These are phyloP conservation scores for Drosophila nigricruria DNA, from an alignment of 2,888 invertebrate genomes.

Conservation along the genomic window DNA sequence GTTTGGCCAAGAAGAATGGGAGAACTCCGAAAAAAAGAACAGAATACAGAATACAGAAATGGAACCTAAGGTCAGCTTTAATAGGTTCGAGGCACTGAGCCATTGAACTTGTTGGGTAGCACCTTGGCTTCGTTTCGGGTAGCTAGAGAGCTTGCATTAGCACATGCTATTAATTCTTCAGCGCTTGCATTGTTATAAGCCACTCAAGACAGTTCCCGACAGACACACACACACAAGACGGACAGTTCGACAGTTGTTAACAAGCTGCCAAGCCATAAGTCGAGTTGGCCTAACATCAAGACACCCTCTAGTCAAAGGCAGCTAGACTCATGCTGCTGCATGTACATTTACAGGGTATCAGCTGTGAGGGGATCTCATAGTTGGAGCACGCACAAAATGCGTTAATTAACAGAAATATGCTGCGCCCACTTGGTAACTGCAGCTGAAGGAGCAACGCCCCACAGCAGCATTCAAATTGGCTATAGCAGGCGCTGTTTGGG, in stretches of 20 bases:
- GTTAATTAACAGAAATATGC: conserved; percentile 79
- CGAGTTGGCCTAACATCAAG: neutral
- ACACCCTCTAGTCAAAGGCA: neutral
- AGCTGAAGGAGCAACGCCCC: conserved; percentile 54
- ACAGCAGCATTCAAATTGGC: conserved; percentile 47
- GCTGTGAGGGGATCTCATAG: conserved; percentile 47
- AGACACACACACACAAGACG: conserved; percentile 4
- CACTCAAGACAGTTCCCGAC: conserved; percentile 16
- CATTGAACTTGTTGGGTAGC: conserved; percentile 81
- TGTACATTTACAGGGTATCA: conserved; percentile 12
- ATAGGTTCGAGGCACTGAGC: conserved; percentile 77
- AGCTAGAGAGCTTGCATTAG: conserved; percentile 57
- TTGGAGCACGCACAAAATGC: conserved; percentile 77
- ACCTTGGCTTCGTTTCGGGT: conserved; percentile 70
- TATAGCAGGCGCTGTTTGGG: conserved; percentile 18
- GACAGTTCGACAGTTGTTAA: conserved; percentile 48
- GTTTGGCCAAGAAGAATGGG: conserved; percentile 51
- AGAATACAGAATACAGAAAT: conserved; percentile 14
- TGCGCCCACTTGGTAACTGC: conserved; percentile 73
- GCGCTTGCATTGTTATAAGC: conserved; percentile 65
- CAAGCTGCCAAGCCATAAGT: conserved; percentile 33
- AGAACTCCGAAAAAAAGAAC: conserved; percentile 12
- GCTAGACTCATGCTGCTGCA: neutral
- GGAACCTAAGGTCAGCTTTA: conserved; percentile 80
- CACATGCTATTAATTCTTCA: conserved; percentile 70